Evolutionary conservation across 2,113 vertebrate species (phyloP), one percentile per base, ranked within the genome.

Genomic region (Pyrgilauda ruficollis): DNA sequence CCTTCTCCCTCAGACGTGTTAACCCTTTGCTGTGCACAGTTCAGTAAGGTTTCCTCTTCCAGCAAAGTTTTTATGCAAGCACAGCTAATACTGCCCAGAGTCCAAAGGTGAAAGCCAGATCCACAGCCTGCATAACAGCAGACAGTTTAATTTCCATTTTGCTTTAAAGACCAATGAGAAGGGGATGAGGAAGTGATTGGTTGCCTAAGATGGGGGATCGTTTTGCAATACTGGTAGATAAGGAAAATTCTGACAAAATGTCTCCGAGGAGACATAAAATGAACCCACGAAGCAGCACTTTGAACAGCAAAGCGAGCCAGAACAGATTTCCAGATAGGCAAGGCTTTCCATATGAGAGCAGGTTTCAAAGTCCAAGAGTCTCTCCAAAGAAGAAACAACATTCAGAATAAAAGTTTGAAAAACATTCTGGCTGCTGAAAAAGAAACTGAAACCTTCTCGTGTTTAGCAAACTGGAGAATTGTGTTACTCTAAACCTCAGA

Each of bases 91-190:
- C 35, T 87, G 79, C 61, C 64, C 41, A 2, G 11, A 31, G 88
- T 93, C 83, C 94, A 94, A 96, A 96, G 94, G 92, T 86, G 73
- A 78, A 91, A 93, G 88, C 37, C 79, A 70, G 47, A 77, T 92
- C 76, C 3, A 1, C 39, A 77, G 27, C 43, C 90, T 47, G 55
- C 3, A 0, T 63, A 74, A 74, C 64, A 86, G 50, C 81, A 89
- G 67, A 20, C 3, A 0, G 27, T 58, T 88, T 70, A 44, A 95
- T 92, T 90, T 78, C 73, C 56, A 75, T 74, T 86, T 90, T 84
- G 59, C 72, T 94, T 90, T 64, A 52, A 81, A 84, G 76, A 81
- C 49, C 46, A n/a, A 15, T 80, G 73, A 88, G 72, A 56, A 89
- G 83, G 49, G 47, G 26, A 44, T 46, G 44, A 81, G 88, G 88